Conservation (phyloP, 2,888 invertebrate species). For the Drosophila imparisetae region DNA sequence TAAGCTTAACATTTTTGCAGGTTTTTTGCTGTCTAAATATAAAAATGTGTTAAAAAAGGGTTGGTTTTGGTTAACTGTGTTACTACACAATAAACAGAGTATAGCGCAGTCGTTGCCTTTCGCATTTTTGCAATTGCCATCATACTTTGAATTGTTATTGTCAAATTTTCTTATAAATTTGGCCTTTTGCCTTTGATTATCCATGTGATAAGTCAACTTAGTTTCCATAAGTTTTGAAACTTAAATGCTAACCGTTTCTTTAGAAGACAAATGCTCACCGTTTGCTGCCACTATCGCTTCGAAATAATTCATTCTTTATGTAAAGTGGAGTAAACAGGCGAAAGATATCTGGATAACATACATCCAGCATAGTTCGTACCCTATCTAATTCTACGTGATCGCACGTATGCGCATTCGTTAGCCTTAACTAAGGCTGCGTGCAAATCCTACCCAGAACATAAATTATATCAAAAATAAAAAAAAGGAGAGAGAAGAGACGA, state of each 20-base stretch:
- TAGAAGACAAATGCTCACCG: conserved; percentile 1
- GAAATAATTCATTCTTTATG: conserved; percentile 29
- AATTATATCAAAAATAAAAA: conserved; percentile 55
- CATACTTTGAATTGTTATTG: not conserved
- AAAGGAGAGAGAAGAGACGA: conserved; percentile 8
- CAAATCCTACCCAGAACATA: conserved; percentile 69
- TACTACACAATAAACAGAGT: not conserved
- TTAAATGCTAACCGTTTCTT: conserved; percentile 1
- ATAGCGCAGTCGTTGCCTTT: not conserved
- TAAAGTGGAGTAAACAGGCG: conserved; percentile 18
- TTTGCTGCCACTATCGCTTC: not conserved
- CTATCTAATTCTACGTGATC: conserved; percentile 72
- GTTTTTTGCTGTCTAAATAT: not conserved
- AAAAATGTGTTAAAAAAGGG: not conserved
- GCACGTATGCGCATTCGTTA: conserved; percentile 77
- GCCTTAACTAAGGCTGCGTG: conserved; percentile 69
- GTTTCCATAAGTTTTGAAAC: conserved; percentile 1
- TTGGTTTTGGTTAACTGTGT: too few relatives aligned
- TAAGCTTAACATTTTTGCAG: not conserved
- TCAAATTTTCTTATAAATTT: not conserved
- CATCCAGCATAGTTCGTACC: conserved; percentile 48
- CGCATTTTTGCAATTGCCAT: not conserved
- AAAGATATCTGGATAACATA: conserved; percentile 46
- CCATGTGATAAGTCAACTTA: not conserved
- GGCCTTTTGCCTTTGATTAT: not conserved